A percentile compares a stretch with the other conserved stretches of the same genome.
Evolutionary conservation across 2,113 vertebrate genomes (phyloP).

Genomic region (Seriola rivoliana): DNA sequence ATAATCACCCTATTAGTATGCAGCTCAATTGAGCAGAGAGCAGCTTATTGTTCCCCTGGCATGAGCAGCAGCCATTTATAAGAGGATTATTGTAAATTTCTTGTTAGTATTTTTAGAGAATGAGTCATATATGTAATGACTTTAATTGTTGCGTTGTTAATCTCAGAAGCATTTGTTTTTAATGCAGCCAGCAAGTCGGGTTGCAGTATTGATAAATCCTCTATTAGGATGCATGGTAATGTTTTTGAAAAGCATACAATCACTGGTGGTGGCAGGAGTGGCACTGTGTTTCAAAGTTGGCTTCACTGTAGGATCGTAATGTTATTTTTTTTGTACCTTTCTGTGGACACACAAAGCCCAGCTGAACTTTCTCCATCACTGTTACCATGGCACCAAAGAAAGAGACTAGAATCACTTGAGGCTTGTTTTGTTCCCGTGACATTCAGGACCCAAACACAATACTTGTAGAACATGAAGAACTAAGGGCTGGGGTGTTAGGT

Average conservation of each 20-base stretch:
- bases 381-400: conserved; percentile 73
- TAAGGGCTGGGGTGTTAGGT: conserved; percentile 12
- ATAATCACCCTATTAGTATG: conserved; percentile 81
- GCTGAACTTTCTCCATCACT: conserved; percentile 41
- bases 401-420: conserved; percentile 57
- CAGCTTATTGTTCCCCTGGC: conserved; percentile 67
- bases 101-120: conserved; percentile 61
- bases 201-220: neutral
- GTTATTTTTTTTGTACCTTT: conserved; percentile 20
- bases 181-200: conserved; percentile 1
- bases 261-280: neutral
- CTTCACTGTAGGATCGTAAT: neutral
- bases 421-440: conserved; percentile 65
- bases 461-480: conserved; percentile 37
- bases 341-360: conserved; percentile 14
- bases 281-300: neutral
- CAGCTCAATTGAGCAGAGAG: conserved; percentile 75
- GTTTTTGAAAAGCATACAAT: neutral
- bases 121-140: conserved; percentile 40
- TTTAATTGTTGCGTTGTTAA: conserved; percentile 46
- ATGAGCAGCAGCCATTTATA: conserved; percentile 53
- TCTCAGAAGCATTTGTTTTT: conserved; percentile 42
- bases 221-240: conserved; percentile 7
- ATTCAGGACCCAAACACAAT: conserved; percentile 58
- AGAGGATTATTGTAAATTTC: conserved; percentile 67